A percentile compares a stretch with the other conserved stretches of the same genome.
These are phyloP conservation scores for Natrix natrix DNA, from an alignment of 2,797 vertebrate genomes.

Conservation along the genomic window DNA sequence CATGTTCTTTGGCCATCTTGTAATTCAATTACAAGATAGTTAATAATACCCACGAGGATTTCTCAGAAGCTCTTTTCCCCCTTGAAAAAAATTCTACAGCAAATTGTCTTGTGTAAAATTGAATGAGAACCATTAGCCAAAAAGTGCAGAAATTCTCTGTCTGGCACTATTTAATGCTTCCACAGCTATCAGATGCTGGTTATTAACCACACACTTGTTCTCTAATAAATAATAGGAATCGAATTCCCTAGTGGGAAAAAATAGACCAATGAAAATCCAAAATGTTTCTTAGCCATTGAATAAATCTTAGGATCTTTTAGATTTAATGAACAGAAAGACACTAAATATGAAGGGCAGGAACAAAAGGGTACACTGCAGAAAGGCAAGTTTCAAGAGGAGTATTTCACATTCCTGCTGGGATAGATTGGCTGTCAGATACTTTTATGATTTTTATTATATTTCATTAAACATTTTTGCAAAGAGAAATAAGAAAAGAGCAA, in stretches of 20 bases:
- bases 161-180: neutral
- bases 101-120: neutral
- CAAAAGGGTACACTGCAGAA: neutral
- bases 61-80: neutral
- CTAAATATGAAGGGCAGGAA: neutral
- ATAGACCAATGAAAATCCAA: neutral
- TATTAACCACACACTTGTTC: neutral
- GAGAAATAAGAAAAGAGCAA: neutral
- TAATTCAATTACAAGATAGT: neutral
- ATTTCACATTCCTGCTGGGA: neutral
- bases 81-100: neutral
- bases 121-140: neutral
- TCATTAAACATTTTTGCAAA: neutral
- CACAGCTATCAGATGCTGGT: neutral
- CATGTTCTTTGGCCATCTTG: neutral
- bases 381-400: neutral
- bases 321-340: neutral
- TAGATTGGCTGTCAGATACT: neutral
- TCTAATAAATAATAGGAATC: neutral
- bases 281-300: neutral
- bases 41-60: neutral
- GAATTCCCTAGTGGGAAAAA: neutral
- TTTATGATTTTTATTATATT: neutral
- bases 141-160: neutral
- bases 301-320: neutral